Evolutionary conservation across 2,113 vertebrate genomes (phyloP), one percentile per base, ranked within the genome.

Genomic region (Tachuris rubrigastra): DNA sequence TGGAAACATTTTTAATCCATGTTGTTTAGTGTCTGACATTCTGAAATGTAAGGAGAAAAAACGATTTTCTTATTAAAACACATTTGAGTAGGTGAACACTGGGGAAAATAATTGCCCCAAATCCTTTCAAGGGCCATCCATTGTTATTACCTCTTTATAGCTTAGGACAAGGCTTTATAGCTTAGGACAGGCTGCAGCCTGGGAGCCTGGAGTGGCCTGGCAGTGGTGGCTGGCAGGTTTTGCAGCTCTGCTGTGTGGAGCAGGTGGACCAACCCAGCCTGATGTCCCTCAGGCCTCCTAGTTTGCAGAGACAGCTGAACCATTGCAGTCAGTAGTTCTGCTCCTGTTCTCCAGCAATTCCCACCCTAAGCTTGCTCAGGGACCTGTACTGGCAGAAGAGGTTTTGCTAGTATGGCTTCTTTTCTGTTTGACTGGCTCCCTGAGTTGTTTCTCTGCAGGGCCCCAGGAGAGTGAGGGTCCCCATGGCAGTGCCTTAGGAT

Each of bases 1-100:
- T 87, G 79, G 71, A 90, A 91, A 52, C 60, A 14, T 49, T 94
- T 89, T 91, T 73, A 85, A 73, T 71, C 67, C 46, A 9, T 71
- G 22, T 73, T 93, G 41, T 83, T 69, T 74, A 66, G 50, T 42
- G 46, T 76, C 58, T 89, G 59, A 56, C 25, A 37, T 59, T 56
- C 56, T 94, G 76, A 96, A 78, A 79, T 67, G 11, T 39, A 60
- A 68, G 30, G 24, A 71, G 62, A 23, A 35, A 63, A 72, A 82
- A 89, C 12, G 5, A 2, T 13, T 78, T 50, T 42, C 60, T 69
- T 63, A 52, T 72, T 89, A 69, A 87, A 85, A 65, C 42, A 24
- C 30, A 68, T 85, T 53, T 65, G 79, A 63, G 47, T 44, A 78
- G 68, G 33, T n/a, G 25, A 90, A 74, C 35, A 8, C 16, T 10